Evolutionary conservation across 1,140 invertebrate species (phyloP).

Genomic region (Stratiolaelaps scimitus): DNA sequence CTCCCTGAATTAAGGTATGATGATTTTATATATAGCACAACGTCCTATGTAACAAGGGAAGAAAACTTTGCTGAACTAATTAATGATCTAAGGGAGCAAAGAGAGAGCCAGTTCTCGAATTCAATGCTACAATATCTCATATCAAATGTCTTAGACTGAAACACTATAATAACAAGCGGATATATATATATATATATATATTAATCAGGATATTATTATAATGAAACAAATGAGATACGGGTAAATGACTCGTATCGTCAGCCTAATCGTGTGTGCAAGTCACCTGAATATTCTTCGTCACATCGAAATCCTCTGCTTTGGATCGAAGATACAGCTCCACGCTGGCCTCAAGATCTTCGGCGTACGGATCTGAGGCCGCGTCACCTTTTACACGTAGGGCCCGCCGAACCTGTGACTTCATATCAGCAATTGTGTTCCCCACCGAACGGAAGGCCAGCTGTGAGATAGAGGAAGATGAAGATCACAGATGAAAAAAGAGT

Average conservation of each 20-base stretch:
- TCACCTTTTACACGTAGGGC: slow-evolving; percentile 41
- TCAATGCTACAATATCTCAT: not conserved
- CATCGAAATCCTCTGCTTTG: slow-evolving; percentile 48
- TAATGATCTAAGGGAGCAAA: no score
- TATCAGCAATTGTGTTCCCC: slow-evolving; percentile 44
- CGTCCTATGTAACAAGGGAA: no score
- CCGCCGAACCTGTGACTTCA: slow-evolving; percentile 45
- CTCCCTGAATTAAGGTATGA: no score
- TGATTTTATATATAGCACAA: no score
- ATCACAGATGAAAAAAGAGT: not conserved
- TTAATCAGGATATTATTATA: no score
- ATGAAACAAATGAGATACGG: no score
- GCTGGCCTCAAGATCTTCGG: slow-evolving; percentile 45
- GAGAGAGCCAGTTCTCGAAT: no score
- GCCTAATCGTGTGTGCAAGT: slow-evolving; percentile 31
- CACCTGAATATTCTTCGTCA: slow-evolving; percentile 49
- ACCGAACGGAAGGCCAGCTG: slow-evolving; percentile 52
- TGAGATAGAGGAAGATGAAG: slow-evolving; percentile 35
- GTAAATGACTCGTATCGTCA: no score
- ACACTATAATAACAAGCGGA: not conserved
- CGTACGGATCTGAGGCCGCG: slow-evolving; percentile 35
- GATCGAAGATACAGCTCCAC: slow-evolving; percentile 46
- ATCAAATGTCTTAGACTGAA: slow-evolving; percentile 3
- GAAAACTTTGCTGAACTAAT: no score
- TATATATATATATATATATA: not conserved